Base-by-base conservation (phyloP, 1,140 invertebrate species). In the Anastatus disparis region DNA sequence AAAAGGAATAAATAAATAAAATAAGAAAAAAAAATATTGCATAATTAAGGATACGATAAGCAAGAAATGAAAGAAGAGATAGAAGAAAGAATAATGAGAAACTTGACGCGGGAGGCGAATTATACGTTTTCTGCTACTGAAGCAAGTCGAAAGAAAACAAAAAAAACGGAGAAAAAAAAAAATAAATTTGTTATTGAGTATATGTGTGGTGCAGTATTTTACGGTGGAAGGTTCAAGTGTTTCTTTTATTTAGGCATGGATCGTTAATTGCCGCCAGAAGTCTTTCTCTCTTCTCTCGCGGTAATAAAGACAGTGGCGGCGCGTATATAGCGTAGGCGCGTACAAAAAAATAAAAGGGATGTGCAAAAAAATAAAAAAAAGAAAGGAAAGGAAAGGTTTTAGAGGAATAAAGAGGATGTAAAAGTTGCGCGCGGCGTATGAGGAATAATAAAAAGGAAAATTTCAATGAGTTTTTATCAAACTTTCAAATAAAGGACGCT, bases 221-320 rank as follows among this genome's bases (percentile, higher is more conserved):
- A 46, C n/a, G 61, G 48, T 56, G 42, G 44, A 26, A 12, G 17
- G 9, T 53, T 27, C 70, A 46, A 67, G 40, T 56, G 55, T 72
- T 77, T 75, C 70, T 76, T 77, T 74, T 75, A 76, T 78, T 76
- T 62, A 62, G 65, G 62, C 70, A 64, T 31, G 69, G 61, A 67
- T 67, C 70, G 75, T 78, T 75, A 75, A 78, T 78, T 76, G 73
- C 77, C 63, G 71, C 73, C 71, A 74, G 67, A 71, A 71, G 74
- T 73, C 56, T 56, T n/a, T n/a, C n/a, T n/a, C n/a, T n/a, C n/a
- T n/a, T n/a, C n/a, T n/a, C n/a, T n/a, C n/a, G n/a, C n/a, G 68
- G 67, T 68, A 77, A 73, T 76, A 76, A 76, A 75, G 74, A 71
- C 67, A 31, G 67, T 20, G 46, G 70, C 63, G 44, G 52, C 67